A percentile compares a stretch with the other conserved stretches of the same genome.
Conservation (phyloP, 2,113 vertebrate species). For the Clarias gariepinus region DNA sequence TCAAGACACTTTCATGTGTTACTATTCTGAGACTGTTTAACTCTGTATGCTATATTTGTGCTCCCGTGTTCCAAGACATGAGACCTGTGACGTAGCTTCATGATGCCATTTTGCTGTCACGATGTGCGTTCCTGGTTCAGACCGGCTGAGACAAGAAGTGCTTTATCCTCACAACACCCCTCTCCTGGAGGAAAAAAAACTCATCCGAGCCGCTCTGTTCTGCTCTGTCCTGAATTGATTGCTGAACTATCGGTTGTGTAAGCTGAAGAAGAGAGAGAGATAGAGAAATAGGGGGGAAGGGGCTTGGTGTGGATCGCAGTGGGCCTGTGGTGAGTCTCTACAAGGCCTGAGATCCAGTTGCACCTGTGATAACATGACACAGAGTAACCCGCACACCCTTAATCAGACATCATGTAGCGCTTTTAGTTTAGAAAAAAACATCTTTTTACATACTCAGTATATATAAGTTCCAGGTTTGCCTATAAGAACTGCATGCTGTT, state of each 20-base stretch:
- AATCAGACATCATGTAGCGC: not conserved
- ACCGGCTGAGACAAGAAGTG: not conserved
- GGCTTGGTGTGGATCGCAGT: not conserved
- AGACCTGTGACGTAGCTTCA: slow-evolving; percentile 1
- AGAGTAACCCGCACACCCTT: slow-evolving; percentile 5
- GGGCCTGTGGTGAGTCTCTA: slow-evolving; percentile 6
- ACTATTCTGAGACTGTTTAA: slow-evolving; percentile 27
- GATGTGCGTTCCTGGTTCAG: not conserved
- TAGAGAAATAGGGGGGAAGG: not conserved
- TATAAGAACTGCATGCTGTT: not conserved
- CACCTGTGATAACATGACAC: slow-evolving; percentile 52
- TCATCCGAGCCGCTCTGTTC: not conserved
- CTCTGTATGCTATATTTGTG: slow-evolving; percentile 8
- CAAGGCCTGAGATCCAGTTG: slow-evolving; percentile 1
- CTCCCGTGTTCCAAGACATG: not conserved
- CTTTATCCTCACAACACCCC: slow-evolving; percentile 6
- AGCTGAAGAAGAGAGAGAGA: slow-evolving; percentile 34
- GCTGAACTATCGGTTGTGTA: slow-evolving; percentile 56
- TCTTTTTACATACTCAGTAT: not conserved
- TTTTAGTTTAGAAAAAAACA: not conserved
- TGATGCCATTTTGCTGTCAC: not conserved
- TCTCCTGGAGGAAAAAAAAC: not conserved
- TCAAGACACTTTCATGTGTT: not conserved
- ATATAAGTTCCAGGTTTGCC: not conserved
- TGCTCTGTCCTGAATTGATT: slow-evolving; percentile 55